A percentile compares a stretch with the other conserved stretches of the same genome.
Evolutionary conservation across 2,888 invertebrate species (phyloP).

Genomic region (Clusia tigrina): DNA sequence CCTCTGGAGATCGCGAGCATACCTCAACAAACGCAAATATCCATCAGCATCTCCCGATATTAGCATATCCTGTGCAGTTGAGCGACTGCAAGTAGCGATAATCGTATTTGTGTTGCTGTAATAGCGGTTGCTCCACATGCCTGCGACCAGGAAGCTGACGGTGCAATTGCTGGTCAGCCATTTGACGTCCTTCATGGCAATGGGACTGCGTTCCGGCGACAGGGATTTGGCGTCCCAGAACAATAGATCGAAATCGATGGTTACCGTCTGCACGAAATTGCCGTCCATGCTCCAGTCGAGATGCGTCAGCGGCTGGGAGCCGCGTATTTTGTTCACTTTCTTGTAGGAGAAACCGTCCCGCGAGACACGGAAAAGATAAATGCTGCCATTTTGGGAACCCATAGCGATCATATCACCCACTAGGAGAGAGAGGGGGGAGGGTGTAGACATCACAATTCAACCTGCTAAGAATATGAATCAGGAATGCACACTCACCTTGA

Average conservation of each 20-base stretch:
- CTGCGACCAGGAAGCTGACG: constrained; percentile 86
- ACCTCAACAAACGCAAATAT: constrained; percentile 84
- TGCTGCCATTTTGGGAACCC: constrained; percentile 86
- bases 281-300: constrained; percentile 93
- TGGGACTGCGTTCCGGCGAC: constrained; percentile 85
- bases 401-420: constrained; percentile 88
- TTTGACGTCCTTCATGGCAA: constrained; percentile 89
- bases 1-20: constrained; percentile 28
- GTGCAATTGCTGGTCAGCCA: constrained; percentile 89
- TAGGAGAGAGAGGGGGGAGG: constrained; percentile 58
- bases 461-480: not conserved
- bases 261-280: constrained; percentile 85
- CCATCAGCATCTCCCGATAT: constrained; percentile 91
- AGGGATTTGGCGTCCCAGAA: constrained; percentile 93
- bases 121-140: constrained; percentile 90
- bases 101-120: constrained; percentile 86
- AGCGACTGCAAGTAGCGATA: constrained; percentile 81
- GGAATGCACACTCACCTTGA: constrained; percentile 70
- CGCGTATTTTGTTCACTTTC: constrained; percentile 87
- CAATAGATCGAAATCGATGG: constrained; percentile 86
- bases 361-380: constrained; percentile 83
- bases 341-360: constrained; percentile 90
- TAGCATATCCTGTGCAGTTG: constrained; percentile 83
- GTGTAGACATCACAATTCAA: not conserved
- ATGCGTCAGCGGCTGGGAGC: constrained; percentile 83